Evolutionary conservation across 2,113 vertebrate species (phyloP).

Genomic region (Gopherus flavomarginatus): DNA sequence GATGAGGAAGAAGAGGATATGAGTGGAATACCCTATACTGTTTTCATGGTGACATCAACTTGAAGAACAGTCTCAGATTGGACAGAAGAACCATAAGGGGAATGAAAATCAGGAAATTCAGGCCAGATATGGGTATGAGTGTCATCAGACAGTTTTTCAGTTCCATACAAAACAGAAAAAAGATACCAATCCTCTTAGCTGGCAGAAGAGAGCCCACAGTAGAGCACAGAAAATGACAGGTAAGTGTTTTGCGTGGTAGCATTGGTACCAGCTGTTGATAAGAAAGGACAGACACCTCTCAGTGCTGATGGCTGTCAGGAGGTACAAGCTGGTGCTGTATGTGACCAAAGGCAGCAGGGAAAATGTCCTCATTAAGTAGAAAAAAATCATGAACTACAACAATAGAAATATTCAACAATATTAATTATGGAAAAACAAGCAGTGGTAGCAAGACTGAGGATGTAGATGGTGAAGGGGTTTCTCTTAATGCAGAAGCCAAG

Average conservation of each 20-base stretch:
- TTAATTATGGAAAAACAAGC: conserved; percentile 41
- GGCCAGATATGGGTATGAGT: conserved; percentile 2
- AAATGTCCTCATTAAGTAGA: no score
- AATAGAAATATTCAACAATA: no score
- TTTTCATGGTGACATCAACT: not conserved
- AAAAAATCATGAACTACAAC: not conserved
- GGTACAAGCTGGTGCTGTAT: conserved; percentile 10
- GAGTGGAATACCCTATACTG: conserved; percentile 57
- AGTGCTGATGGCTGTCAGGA: conserved; percentile 55
- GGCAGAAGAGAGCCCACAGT: conserved; percentile 50
- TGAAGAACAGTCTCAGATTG: conserved; percentile 63
- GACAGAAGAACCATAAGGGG: conserved; percentile 39
- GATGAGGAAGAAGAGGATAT: conserved; percentile 64
- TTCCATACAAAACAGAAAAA: rapidly evolving
- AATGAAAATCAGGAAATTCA: not conserved
- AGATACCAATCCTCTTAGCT: not conserved
- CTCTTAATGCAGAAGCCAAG: no score
- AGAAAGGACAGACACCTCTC: not conserved
- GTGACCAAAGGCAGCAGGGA: conserved; percentile 36
- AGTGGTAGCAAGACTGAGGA: not conserved
- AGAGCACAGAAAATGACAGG: not conserved
- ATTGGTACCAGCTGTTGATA: conserved; percentile 55
- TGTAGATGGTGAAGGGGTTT: no score
- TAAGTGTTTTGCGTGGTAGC: conserved; percentile 14
- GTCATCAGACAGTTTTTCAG: not conserved